phyloP scores from a whole-genome alignment of 2,113 vertebrate genomes.

The Dipodomys stephensi region DNA sequence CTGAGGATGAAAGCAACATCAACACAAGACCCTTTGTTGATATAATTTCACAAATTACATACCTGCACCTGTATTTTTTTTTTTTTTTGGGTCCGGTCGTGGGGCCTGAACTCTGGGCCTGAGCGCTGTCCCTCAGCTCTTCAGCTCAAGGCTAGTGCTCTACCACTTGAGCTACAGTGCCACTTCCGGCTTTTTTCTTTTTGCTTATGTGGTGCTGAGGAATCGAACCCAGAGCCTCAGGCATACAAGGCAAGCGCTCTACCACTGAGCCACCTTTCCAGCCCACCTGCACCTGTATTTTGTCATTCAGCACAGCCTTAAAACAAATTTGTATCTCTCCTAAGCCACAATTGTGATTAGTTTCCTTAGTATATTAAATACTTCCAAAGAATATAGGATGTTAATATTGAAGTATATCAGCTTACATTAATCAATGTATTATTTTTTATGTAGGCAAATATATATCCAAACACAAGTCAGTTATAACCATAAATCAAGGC shows the following conservation, averaged over 20 bases:
- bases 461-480: neutral
- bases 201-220: no score
- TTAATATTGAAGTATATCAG: conserved; percentile 46
- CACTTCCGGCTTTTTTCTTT: no score
- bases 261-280: no score
- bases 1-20: neutral
- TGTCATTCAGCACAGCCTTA: neutral
- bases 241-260: no score
- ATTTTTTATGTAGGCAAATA: conserved; percentile 40
- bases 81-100: no score
- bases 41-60: neutral
- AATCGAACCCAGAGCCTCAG: no score
- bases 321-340: neutral
- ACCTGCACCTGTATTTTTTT: no score
- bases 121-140: no score
- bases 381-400: conserved; percentile 14
- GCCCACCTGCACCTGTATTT: neutral
- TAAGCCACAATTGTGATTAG: neutral
- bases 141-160: no score
- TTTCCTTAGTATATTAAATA: conserved; percentile 48
- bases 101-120: no score
- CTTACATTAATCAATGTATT: conserved; percentile 51
- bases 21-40: neutral
- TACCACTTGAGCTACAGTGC: no score
- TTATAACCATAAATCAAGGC: conserved; percentile 27